A percentile compares a stretch with the other conserved stretches of the same genome.
Evolutionary conservation across 2,113 vertebrate species (phyloP).

Genomic region (Cephalopholis sonnerati): DNA sequence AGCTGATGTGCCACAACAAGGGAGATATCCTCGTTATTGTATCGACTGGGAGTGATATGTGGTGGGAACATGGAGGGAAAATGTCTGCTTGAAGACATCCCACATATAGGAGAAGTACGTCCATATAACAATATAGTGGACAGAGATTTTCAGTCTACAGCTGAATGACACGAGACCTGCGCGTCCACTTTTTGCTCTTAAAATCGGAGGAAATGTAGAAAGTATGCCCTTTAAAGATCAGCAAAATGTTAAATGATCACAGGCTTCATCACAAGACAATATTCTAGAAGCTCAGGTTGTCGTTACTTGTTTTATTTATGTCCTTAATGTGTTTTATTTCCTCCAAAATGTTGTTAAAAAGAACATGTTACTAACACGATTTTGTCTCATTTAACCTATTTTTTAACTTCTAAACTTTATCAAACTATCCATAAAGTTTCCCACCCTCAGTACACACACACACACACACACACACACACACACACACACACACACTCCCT

Average conservation of each 20-base stretch:
- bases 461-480: slow-evolving; percentile 28
- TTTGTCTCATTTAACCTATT: neutral
- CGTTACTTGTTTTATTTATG: neutral
- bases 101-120: neutral
- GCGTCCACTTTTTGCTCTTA: neutral
- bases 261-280: neutral
- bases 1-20: slow-evolving; percentile 44
- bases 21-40: slow-evolving; percentile 58
- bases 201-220: neutral
- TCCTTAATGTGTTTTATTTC: no score
- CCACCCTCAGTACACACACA: slow-evolving; percentile 33
- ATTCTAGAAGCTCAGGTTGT: neutral
- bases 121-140: neutral
- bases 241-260: neutral
- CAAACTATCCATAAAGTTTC: slow-evolving; percentile 30
- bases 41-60: slow-evolving; percentile 60
- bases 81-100: slow-evolving; percentile 61
- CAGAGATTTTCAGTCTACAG: neutral
- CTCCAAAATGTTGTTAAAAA: neutral
- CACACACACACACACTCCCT: slow-evolving; percentile 17
- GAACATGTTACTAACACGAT: no score
- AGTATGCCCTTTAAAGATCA: neutral
- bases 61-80: slow-evolving; percentile 76
- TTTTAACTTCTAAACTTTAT: neutral
- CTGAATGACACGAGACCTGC: neutral